Evolutionary conservation across 2,113 vertebrate genomes (phyloP), one percentile per base, ranked within the genome.

Genomic region (Lepisosteus osseus): DNA sequence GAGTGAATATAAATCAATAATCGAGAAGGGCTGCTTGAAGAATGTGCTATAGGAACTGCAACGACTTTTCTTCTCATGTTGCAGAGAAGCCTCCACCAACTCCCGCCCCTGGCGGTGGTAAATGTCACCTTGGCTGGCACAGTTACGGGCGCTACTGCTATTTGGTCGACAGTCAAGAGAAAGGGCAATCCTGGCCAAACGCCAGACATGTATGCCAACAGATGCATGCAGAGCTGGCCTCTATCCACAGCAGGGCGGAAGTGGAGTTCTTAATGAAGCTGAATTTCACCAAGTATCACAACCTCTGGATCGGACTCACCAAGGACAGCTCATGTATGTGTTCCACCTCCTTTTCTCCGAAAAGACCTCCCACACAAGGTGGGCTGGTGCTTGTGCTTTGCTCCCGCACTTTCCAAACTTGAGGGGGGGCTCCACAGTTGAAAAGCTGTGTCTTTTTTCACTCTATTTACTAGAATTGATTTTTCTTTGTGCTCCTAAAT

Each of bases 251-350:
- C 75, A 74, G 90, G 64, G 88, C 88, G 0, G 90, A 92, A 70
- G 75, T 85, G 62, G 88, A 90, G 78, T 90, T 92, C 78, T 54
- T 92, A 77, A 74, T 82, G 61, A 87, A 61, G 56, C 14, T 86
- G 54, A 89, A 86, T 77, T 69, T 81, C 82, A 86, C 81, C 67
- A 86, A 84, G 68, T 6, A 76, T 12, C 88, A 91, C 82, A 6
- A 90, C 78, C 1, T 91, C 47, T 93, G 91, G 91, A 86, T 93
- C 61, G 90, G 91, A 57, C 89, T 93, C 72, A 86, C 86, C 64
- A 78, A 79, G 66, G 90, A 89, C 65, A 7, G 8, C 57, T 86
- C 86, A 74, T 84, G 91, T 93, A 78, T 75, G 90, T 78, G 3
- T 9, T 59, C 29, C 29, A 29, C 29, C 29, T 29, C 29, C 29